Percentiles rank a stretch among this genome's conserved stretches.
These are phyloP conservation scores for Gallinago paraguaiae DNA, from an alignment of 2,113 vertebrate genomes.

Conservation along the genomic window DNA sequence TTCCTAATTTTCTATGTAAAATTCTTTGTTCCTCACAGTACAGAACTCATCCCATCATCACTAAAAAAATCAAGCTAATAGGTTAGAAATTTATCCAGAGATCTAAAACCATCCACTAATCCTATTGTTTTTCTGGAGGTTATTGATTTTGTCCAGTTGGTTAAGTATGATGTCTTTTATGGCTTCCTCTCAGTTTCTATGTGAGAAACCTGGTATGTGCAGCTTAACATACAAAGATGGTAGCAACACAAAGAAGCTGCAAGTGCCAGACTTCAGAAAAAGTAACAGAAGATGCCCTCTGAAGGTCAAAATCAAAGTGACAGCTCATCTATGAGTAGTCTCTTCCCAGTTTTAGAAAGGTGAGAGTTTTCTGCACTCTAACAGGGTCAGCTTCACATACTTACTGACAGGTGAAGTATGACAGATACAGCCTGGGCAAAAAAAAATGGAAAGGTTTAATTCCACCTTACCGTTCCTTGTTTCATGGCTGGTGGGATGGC, in stretches of 20 bases:
- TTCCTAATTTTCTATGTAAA: background rate
- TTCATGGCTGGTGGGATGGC: background rate
- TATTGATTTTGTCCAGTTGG: background rate
- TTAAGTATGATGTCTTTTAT: background rate
- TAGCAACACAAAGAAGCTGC: background rate
- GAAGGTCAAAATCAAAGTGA: background rate
- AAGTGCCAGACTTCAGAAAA: slow-evolving; percentile 2
- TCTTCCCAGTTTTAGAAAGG: background rate
- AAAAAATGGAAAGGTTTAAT: background rate
- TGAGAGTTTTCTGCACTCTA: background rate
- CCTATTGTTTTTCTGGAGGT: background rate
- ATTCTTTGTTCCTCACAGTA: background rate
- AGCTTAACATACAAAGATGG: background rate
- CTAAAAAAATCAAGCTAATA: background rate
- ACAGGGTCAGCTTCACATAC: background rate
- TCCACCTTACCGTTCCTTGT: background rate
- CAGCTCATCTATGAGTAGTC: background rate
- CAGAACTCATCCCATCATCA: background rate
- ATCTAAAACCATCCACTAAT: background rate
- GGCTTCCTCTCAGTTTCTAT: background rate
- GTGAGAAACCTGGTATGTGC: background rate
- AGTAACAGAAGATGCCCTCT: background rate
- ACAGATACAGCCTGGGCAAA: background rate
- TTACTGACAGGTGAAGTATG: background rate
- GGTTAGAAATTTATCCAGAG: background rate